Percentiles rank a stretch among this genome's conserved stretches.
phyloP scores from a whole-genome alignment of 1,140 invertebrate genomes.

The Cecropterus lyciades region DNA sequence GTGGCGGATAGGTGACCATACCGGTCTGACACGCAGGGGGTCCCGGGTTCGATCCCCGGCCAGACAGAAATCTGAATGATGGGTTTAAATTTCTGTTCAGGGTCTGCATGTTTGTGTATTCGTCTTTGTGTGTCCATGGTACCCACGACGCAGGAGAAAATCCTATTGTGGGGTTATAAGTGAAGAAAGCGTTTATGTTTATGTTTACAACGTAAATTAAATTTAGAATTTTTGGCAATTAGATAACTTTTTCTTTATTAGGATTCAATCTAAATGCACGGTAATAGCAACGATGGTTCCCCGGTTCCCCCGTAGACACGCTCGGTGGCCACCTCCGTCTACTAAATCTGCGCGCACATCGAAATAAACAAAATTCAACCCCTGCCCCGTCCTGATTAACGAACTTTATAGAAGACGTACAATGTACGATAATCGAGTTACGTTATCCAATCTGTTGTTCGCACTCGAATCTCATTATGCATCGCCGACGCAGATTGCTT shows the following conservation, averaged over 20 bases:
- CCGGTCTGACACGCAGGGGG: too few relatives aligned
- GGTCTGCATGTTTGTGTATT: too few relatives aligned
- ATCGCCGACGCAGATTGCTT: conserved; percentile 21
- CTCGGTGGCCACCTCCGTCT: conserved; percentile 42
- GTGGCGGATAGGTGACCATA: too few relatives aligned
- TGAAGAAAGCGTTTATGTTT: too few relatives aligned
- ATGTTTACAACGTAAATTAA: too few relatives aligned
- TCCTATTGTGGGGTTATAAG: too few relatives aligned
- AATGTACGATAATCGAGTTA: conserved; percentile 56
- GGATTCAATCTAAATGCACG: neutral
- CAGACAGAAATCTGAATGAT: too few relatives aligned
- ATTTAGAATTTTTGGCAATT: too few relatives aligned
- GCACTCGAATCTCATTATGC: conserved; percentile 31
- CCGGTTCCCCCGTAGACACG: conserved; percentile 41
- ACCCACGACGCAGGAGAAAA: too few relatives aligned
- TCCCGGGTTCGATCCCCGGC: too few relatives aligned
- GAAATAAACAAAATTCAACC: conserved; percentile 60
- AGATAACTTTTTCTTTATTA: conserved; percentile 4
- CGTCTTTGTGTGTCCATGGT: too few relatives aligned
- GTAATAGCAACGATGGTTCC: conserved; percentile 1
- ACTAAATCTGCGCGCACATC: conserved; percentile 56
- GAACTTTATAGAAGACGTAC: conserved; percentile 53
- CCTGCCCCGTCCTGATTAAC: conserved; percentile 55
- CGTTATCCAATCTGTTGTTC: conserved; percentile 41
- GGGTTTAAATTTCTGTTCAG: too few relatives aligned